Evolutionary conservation across 23 tunicate species (phyloP), one percentile per base, ranked within the genome.

Genomic region (Botrylloides violaceus): DNA sequence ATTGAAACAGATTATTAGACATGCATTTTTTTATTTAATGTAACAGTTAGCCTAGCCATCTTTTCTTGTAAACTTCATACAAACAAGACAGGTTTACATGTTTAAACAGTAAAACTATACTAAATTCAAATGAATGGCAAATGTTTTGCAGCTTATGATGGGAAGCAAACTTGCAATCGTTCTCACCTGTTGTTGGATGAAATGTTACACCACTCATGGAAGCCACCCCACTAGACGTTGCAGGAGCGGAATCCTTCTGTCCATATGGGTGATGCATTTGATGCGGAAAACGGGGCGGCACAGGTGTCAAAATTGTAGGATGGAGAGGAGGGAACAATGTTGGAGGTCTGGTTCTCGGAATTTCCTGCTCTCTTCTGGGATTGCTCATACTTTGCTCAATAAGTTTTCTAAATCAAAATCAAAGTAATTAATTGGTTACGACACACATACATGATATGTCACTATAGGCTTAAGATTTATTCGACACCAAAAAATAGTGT

Each of bases 341-440:
- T 9, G 53, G 53, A 4, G 74, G 74, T 32, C 74, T 39, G 37
- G 30, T 36, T 4, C 74, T 55, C 27, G 26, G 36, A 1, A 68
- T 56, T 1, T 84, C 92, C 3, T 80, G 77, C 66, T 85, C 94
- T 60, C 78, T 78, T 31, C 76, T 78, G 1, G 84, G 94, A 36
- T 75, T 66, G 22, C 58, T 57, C 65, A 80, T 79, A 25, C 85
- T 79, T 74, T 85, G 84, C 12, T 71, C 30, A 55, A 85, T 84
- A 29, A 84, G 31, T 15, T 62, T 53, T 57, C 92, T 84, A 66
- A n/a, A n/a, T n/a, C 53, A 43, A 43, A 43, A 43, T 15, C 9
- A 43, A 7, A 43, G 9, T 43, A 43, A 43, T 43, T 43, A 9
- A 7, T 43, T 15, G 15, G 15, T 15, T 43, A 43, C 53, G 12